phyloP scores from a whole-genome alignment of 2,888 invertebrate species.

The Leptinotarsa rubiginosa region DNA sequence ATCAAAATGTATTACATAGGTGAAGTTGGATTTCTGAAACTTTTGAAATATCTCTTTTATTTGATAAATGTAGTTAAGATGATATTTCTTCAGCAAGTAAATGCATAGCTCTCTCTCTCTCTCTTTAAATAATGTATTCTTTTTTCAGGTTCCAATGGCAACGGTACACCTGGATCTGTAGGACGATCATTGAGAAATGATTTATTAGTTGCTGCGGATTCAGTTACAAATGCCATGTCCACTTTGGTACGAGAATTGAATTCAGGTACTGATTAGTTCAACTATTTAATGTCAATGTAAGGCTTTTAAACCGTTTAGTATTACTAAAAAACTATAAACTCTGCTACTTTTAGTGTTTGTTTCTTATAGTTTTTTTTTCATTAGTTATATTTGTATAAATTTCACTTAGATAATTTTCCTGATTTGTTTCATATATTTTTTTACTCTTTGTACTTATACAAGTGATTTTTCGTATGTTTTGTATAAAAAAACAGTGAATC shows the following conservation, averaged over 20 bases:
- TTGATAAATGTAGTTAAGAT: too few relatives aligned
- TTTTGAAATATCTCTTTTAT: too few relatives aligned
- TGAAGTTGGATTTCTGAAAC: too few relatives aligned
- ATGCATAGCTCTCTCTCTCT: too few relatives aligned
- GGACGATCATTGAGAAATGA: constrained; percentile 83
- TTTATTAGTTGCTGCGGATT: constrained; percentile 94
- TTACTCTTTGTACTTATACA: constrained; percentile 30
- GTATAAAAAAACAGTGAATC: constrained; percentile 36
- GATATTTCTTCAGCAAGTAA: too few relatives aligned
- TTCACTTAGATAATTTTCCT: constrained; percentile 41
- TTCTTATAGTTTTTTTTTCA: constrained; percentile 15
- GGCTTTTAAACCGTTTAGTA: constrained; percentile 34
- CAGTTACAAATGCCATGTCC: constrained; percentile 98
- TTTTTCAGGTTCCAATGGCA: constrained; percentile 59
- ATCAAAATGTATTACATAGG: too few relatives aligned
- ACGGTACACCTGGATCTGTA: constrained; percentile 63
- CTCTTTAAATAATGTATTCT: too few relatives aligned
- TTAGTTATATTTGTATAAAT: constrained; percentile 38
- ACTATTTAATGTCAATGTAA: constrained; percentile 13
- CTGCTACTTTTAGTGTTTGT: constrained; percentile 26
- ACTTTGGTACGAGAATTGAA: constrained; percentile 96
- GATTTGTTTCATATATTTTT: constrained; percentile 34
- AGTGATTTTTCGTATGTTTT: constrained; percentile 33
- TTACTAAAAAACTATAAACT: constrained; percentile 24
- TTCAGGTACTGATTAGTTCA: constrained; percentile 75